phyloP scores from a whole-genome alignment of 2,888 invertebrate genomes.

The Smittia sp. region DNA sequence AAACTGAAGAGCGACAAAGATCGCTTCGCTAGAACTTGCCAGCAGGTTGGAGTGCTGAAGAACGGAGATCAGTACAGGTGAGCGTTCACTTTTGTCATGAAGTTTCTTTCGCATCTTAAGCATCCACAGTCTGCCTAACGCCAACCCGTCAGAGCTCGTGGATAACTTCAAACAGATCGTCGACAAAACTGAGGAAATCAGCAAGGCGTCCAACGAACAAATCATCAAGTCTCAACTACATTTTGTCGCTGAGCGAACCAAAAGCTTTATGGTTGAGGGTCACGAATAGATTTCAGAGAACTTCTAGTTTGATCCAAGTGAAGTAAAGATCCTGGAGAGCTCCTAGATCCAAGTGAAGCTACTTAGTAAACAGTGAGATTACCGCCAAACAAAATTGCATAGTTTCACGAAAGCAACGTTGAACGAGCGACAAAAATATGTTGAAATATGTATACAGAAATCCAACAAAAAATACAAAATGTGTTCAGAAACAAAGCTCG shows the following conservation, averaged over 20 bases:
- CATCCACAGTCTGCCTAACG: constrained; percentile 8
- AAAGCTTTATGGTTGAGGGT: background rate
- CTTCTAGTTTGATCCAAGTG: too few relatives aligned
- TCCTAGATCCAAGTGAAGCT: too few relatives aligned
- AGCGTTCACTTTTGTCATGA: background rate
- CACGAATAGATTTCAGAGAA: too few relatives aligned
- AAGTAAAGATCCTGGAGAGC: too few relatives aligned
- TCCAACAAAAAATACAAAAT: too few relatives aligned
- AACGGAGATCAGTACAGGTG: constrained; percentile 4
- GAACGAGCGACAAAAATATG: too few relatives aligned
- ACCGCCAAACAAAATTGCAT: too few relatives aligned
- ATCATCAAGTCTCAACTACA: background rate
- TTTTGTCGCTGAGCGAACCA: background rate
- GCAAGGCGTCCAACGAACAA: background rate
- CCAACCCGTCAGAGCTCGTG: background rate
- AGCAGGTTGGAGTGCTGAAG: constrained; percentile 1
- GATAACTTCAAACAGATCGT: background rate
- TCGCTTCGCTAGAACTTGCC: background rate
- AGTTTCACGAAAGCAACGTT: too few relatives aligned
- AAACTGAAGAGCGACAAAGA: background rate
- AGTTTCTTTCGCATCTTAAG: background rate
- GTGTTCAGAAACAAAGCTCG: too few relatives aligned
- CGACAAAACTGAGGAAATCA: background rate
- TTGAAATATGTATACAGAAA: too few relatives aligned
- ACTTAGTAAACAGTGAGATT: too few relatives aligned